Base-by-base conservation (phyloP, 2,797 vertebrate genomes). In the Etheostoma perlongum region DNA sequence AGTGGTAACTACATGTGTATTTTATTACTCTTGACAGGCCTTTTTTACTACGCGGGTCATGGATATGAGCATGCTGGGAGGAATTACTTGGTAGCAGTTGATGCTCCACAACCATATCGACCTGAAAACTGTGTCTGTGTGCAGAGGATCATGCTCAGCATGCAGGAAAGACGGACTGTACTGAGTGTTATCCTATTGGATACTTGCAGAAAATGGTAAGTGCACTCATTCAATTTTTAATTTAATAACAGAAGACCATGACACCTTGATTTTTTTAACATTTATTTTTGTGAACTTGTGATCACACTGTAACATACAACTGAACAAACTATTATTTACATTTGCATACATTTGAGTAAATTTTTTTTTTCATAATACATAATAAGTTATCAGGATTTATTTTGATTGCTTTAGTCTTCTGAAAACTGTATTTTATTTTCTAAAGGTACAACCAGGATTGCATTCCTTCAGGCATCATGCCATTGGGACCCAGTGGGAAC, bases 11-110 rank as follows among this genome's bases (percentile, higher is more conserved):
- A 19, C 5, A 76, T 72, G 10, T 58, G 15, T n/a, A 48, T 79
- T 65, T 44, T 1, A 48, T 81, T 13, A 6, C 54, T 59, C 16
- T 60, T 63, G 0, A 14, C 87, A 98, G 97, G 95, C 21, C 57
- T 98, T 18, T 98, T 97, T 91, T 98, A 98, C 92, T 98, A 98
- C 2, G 97, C 97, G 0, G 97, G 97, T 13, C 97, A 98, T 0
- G 97, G 97, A 0, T 98, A 96, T 0, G 97, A 98, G 72, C 92
- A 91, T 25, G 69, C 91, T 0, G 97, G 97, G 42, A 95, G 96
- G 83, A 98, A 98, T 90, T 98, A 98, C 90, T 89, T 98, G 91
- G 96, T 98, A 9, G 91, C 97, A 0, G 76, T 96, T n/a, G 96
- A 98, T 21, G 96, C 96, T 51, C 97, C 97, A 0, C 95, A 96